phyloP scores from a whole-genome alignment of 2,113 vertebrate species.

The Circaetus cinerascens region DNA sequence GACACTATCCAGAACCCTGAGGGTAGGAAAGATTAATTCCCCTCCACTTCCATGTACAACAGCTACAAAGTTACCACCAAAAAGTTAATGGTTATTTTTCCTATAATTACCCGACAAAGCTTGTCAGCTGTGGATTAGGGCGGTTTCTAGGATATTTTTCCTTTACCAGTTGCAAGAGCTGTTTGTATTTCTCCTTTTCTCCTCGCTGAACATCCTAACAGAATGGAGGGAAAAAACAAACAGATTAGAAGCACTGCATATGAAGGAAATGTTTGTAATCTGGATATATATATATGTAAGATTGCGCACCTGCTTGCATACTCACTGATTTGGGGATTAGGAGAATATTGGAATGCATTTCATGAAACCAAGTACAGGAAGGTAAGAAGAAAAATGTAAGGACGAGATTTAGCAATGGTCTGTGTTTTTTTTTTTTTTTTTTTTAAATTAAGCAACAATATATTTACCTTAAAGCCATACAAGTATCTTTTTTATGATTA shows the following conservation, averaged over 20 bases:
- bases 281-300: neutral
- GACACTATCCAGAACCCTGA: neutral
- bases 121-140: neutral
- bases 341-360: neutral
- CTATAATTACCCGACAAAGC: slow-evolving; percentile 35
- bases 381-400: neutral
- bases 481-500: neutral
- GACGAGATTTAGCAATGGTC: neutral
- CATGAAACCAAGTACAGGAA: neutral
- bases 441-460: neutral
- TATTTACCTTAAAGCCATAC: neutral
- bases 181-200: slow-evolving; percentile 59
- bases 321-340: neutral
- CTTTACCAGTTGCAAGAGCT: slow-evolving; percentile 60
- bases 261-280: neutral
- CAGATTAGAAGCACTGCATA: neutral
- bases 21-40: neutral
- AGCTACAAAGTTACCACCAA: neutral
- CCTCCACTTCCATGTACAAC: neutral
- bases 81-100: neutral
- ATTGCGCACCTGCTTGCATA: neutral
- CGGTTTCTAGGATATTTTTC: slow-evolving; percentile 19
- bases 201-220: slow-evolving; percentile 63
- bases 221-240: neutral
- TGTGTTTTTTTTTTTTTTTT: neutral